Evolutionary conservation across 2,888 invertebrate species (phyloP).

Genomic region (Ophioninae sp.): DNA sequence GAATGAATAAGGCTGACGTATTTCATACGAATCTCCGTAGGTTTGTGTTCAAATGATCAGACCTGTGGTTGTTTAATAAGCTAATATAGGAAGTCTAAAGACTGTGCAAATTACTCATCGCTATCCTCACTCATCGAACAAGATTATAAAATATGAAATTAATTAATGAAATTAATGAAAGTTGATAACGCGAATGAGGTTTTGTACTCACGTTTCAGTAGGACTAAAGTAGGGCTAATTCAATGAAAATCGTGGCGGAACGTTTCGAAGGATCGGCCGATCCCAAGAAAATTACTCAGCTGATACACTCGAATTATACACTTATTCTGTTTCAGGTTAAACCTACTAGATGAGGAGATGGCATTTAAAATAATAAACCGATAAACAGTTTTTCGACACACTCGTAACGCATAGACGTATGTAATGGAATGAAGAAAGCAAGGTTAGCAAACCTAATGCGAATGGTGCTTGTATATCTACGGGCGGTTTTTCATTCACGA

Average conservation of each 20-base stretch:
- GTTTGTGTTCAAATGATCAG: no score
- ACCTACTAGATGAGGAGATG: background rate
- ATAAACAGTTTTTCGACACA: background rate
- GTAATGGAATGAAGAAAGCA: background rate
- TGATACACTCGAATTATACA: background rate
- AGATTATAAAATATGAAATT: no score
- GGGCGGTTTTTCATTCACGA: background rate
- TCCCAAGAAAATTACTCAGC: background rate
- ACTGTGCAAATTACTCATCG: background rate
- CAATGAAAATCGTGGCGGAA: background rate
- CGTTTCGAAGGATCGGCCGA: background rate
- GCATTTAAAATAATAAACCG: background rate
- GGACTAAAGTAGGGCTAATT: background rate
- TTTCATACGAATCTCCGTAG: no score
- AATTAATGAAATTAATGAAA: background rate
- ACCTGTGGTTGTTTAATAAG: no score
- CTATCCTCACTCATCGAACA: background rate
- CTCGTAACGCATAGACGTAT: background rate
- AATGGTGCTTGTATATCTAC: background rate
- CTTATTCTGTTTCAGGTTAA: background rate
- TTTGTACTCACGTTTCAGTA: conserved; percentile 9
- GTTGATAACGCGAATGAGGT: background rate
- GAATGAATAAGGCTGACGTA: no score
- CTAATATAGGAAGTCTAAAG: no score
- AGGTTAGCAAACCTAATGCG: background rate